These are phyloP conservation scores for Paguma larvata DNA, from an alignment of 2,797 vertebrate species.

Conservation along the genomic window DNA sequence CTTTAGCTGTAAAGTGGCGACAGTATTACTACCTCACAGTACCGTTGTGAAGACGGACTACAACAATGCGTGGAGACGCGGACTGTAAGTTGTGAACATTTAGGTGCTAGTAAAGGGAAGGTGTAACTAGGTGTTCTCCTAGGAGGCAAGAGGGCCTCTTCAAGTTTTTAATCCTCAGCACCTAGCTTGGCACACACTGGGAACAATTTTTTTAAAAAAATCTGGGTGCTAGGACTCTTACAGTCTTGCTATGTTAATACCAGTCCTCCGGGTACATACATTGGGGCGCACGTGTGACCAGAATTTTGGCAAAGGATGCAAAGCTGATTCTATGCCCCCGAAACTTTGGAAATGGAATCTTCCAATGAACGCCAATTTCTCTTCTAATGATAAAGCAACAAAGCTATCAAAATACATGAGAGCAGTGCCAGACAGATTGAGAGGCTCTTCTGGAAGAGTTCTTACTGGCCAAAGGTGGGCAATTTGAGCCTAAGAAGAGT, in stretches of 20 bases:
- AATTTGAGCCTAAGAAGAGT: neutral
- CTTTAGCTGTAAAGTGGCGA: constrained; percentile 17
- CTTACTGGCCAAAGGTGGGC: neutral
- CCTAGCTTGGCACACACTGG: neutral
- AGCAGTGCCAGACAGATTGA: neutral
- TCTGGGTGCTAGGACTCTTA: neutral
- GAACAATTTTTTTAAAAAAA: neutral
- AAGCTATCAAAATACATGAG: neutral
- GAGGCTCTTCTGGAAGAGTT: neutral
- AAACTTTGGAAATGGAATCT: neutral
- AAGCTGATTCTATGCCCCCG: neutral
- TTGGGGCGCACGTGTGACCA: neutral
- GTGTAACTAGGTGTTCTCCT: neutral
- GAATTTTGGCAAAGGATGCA: constrained; percentile 3
- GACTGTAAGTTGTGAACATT: neutral
- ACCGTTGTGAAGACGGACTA: neutral
- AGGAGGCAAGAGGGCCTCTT: neutral
- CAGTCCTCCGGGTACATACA: neutral
- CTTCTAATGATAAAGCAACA: neutral
- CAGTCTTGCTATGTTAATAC: neutral
- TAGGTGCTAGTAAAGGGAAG: neutral
- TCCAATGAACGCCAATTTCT: neutral
- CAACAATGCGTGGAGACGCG: neutral
- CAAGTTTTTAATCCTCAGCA: neutral
- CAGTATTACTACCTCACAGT: neutral